A percentile compares a stretch with the other conserved stretches of the same genome.
These are phyloP conservation scores for Amblyornis subalaris DNA, from an alignment of 2,113 vertebrate genomes.

Conservation along the genomic window DNA sequence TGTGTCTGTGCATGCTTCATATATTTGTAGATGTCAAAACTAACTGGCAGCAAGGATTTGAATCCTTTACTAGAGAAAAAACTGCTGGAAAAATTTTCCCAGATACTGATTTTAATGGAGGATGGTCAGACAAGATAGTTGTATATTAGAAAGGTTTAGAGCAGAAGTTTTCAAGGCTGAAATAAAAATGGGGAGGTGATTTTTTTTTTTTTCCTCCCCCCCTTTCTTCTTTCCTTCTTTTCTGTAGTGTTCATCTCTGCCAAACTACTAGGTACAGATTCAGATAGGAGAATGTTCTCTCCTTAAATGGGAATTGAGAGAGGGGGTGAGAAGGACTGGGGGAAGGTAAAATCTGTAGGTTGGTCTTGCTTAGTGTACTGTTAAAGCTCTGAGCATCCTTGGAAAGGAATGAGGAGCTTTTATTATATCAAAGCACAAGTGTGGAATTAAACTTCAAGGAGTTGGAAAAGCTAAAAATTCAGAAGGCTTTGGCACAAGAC, in stretches of 20 bases:
- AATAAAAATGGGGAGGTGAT: neutral
- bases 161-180: neutral
- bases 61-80: neutral
- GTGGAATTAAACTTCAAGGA: slow-evolving; percentile 28
- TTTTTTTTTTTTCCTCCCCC: fast-evolving
- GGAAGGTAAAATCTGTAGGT: slow-evolving; percentile 21
- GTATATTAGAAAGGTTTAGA: neutral
- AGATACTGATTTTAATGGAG: neutral
- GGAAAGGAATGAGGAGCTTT: slow-evolving; percentile 10
- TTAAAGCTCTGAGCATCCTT: slow-evolving; percentile 22
- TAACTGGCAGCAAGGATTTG: neutral
- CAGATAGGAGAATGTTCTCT: neutral
- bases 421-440: neutral
- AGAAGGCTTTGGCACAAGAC: slow-evolving; percentile 6
- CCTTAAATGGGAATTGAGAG: neutral
- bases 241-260: neutral
- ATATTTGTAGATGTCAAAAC: neutral
- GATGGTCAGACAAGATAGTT: neutral
- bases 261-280: neutral
- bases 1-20: neutral
- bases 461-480: slow-evolving; percentile 32
- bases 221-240: neutral
- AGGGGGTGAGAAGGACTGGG: neutral
- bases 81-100: neutral
- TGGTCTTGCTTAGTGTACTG: slow-evolving; percentile 7